A percentile compares a stretch with the other conserved stretches of the same genome.
Evolutionary conservation across 2,113 vertebrate genomes (phyloP).

Genomic region (Peromyscus maniculatus): DNA sequence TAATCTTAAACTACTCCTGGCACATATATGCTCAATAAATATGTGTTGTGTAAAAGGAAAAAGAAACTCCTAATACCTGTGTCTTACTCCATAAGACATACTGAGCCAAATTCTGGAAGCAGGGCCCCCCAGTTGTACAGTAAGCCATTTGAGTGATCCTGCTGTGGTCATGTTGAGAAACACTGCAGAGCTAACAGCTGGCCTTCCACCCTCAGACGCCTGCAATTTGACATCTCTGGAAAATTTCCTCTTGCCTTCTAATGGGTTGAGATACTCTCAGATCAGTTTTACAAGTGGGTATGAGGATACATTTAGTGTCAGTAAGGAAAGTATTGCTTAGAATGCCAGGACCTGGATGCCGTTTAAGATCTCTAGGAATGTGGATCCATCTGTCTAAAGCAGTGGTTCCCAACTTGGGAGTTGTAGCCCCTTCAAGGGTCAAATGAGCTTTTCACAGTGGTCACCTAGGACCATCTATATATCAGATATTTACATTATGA

Average conservation of each 20-base stretch:
- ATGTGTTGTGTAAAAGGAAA: constrained; percentile 33
- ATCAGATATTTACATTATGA: neutral
- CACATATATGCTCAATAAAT: constrained; percentile 39
- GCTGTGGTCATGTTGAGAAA: constrained; percentile 1
- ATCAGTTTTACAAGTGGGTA: neutral
- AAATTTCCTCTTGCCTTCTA: constrained; percentile 23
- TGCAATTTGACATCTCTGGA: constrained; percentile 47
- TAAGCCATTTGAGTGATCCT: neutral
- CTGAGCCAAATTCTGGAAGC: neutral
- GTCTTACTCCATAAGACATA: neutral
- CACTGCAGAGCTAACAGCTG: neutral
- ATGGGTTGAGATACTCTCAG: neutral
- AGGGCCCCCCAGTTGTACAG: neutral
- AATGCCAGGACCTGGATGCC: neutral
- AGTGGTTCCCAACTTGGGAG: neutral
- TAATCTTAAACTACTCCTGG: constrained; percentile 38
- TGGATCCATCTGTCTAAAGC: neutral
- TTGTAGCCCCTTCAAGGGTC: neutral
- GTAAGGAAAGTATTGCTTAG: neutral
- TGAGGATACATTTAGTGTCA: neutral
- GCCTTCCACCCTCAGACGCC: constrained; percentile 35
- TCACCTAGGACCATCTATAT: neutral
- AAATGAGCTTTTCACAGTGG: neutral
- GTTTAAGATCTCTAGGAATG: neutral
- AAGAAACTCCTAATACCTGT: constrained; percentile 11